phyloP scores from a whole-genome alignment of 2,113 vertebrate genomes.

The Gambusia holbrooki region DNA sequence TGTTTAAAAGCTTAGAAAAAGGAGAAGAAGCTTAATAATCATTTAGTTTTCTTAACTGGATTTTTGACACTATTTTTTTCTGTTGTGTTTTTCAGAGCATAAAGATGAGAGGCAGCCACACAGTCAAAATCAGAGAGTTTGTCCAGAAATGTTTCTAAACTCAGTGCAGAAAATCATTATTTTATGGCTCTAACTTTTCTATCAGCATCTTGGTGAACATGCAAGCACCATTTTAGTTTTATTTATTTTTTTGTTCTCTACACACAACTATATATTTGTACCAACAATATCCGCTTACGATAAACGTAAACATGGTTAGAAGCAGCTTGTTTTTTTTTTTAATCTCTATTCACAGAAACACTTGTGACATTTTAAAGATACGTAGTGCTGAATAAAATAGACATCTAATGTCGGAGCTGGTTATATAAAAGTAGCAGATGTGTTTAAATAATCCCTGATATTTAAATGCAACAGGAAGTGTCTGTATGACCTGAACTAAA shows the following conservation, averaged over 20 bases:
- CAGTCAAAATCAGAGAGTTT: slow-evolving; percentile 6
- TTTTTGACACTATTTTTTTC: not conserved
- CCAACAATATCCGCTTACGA: slow-evolving; percentile 46
- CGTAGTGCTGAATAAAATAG: slow-evolving; percentile 61
- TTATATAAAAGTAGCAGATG: slow-evolving; percentile 57
- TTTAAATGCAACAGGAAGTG: slow-evolving; percentile 47
- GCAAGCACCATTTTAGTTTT: slow-evolving; percentile 39
- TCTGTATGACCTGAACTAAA: slow-evolving; percentile 38
- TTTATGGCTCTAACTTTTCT: slow-evolving; percentile 70
- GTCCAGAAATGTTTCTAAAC: slow-evolving; percentile 21
- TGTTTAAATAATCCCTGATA: slow-evolving; percentile 68
- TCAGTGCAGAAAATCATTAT: slow-evolving; percentile 46
- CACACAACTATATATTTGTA: slow-evolving; percentile 44
- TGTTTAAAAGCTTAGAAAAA: not conserved
- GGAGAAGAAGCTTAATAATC: not conserved
- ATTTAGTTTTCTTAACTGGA: not conserved
- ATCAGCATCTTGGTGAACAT: slow-evolving; percentile 45
- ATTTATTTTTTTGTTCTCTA: slow-evolving; percentile 17
- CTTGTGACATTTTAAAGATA: slow-evolving; percentile 43
- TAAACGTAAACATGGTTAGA: slow-evolving; percentile 62
- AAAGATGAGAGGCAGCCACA: too few relatives aligned
- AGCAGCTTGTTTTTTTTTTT: slow-evolving; percentile 73
- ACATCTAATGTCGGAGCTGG: slow-evolving; percentile 51
- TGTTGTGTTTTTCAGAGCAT: not conserved
- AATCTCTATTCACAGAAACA: slow-evolving; percentile 59